phyloP scores from a whole-genome alignment of 2,888 invertebrate genomes.

The Dexiosoma caninum region DNA sequence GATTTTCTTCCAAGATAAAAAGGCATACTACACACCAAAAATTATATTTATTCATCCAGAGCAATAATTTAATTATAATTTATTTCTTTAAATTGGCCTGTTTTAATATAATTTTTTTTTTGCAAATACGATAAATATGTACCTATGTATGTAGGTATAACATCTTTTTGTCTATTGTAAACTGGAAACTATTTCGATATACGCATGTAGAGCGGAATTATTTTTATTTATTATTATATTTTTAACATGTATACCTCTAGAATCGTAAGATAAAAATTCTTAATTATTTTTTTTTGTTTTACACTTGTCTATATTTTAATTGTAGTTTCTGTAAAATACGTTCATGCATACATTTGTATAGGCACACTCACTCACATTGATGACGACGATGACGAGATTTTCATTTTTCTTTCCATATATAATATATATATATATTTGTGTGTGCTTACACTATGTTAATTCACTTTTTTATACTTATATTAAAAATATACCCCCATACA shows the following conservation, averaged over 20 bases:
- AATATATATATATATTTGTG: constrained; percentile 12
- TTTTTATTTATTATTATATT: too few relatives aligned
- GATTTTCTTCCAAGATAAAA: constrained; percentile 17
- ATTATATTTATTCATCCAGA: background rate
- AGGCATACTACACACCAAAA: background rate
- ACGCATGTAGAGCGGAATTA: too few relatives aligned
- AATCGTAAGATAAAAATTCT: constrained; percentile 10
- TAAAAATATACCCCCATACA: constrained; percentile 30
- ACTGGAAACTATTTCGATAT: background rate
- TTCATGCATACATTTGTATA: background rate
- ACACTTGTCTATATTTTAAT: constrained; percentile 44
- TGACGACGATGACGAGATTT: constrained; percentile 55
- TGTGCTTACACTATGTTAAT: constrained; percentile 49
- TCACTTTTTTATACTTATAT: constrained; percentile 21
- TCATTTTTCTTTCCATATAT: constrained; percentile 41
- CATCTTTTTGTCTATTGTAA: background rate
- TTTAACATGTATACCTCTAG: background rate
- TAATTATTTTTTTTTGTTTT: constrained; percentile 18
- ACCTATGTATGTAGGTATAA: background rate
- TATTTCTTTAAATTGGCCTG: constrained; percentile 27
- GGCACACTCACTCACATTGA: constrained; percentile 25
- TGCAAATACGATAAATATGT: background rate
- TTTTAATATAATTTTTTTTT: background rate
- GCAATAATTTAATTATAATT: constrained; percentile 8
- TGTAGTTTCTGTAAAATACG: background rate